Percentiles rank a stretch among this genome's conserved stretches.
Conservation (phyloP, 1,140 invertebrate species). For the Sipha flava region DNA sequence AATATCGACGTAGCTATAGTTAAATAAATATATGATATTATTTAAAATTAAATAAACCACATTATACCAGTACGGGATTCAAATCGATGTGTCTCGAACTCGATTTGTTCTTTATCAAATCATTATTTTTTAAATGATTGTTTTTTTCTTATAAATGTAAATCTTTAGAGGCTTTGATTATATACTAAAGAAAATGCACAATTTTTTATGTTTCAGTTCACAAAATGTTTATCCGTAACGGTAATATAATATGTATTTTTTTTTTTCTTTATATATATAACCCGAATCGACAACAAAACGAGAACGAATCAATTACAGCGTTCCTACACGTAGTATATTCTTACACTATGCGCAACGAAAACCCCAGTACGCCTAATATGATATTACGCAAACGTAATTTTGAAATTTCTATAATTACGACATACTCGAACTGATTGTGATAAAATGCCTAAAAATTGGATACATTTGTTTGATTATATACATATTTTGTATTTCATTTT, state of each 20-base stretch:
- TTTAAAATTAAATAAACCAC: no score
- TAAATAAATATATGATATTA: no score
- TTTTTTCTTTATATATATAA: neutral
- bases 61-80: no score
- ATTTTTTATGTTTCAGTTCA: neutral
- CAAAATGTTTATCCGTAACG: neutral
- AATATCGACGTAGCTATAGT: no score
- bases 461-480: neutral
- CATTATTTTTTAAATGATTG: no score
- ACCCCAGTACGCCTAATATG: neutral
- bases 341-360: neutral
- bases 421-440: conserved; percentile 6
- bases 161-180: neutral
- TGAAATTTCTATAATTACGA: neutral
- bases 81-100: no score
- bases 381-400: neutral
- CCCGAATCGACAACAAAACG: neutral
- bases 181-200: neutral
- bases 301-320: neutral
- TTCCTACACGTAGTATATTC: neutral
- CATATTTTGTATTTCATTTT: no score
- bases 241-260: no score
- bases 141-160: neutral
- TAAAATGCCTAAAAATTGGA: neutral
- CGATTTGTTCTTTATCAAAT: no score